These are phyloP conservation scores for Notodonta ziczac DNA, from an alignment of 2,888 invertebrate species.

Conservation along the genomic window DNA sequence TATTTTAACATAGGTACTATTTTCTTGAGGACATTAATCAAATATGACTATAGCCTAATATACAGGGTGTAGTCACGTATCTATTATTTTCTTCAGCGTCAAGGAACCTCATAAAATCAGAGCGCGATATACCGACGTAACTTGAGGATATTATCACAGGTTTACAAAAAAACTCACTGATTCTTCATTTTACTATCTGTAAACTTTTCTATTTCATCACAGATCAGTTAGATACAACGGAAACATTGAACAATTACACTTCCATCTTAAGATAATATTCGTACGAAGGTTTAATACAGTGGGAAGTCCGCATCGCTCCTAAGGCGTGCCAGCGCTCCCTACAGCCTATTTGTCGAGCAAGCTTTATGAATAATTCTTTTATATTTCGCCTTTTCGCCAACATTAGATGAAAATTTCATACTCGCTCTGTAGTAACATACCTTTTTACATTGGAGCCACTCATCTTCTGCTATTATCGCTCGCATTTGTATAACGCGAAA, in stretches of 20 bases:
- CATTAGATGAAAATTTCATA: conserved; percentile 51
- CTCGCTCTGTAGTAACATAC: conserved; percentile 28
- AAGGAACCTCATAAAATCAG: too few relatives aligned
- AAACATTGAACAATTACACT: conserved; percentile 20
- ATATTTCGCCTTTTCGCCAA: conserved; percentile 44
- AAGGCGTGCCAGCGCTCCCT: conserved; percentile 27
- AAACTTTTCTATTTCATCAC: too few relatives aligned
- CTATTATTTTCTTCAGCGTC: too few relatives aligned
- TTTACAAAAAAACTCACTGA: too few relatives aligned
- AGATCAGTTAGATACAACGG: too few relatives aligned
- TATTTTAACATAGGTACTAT: too few relatives aligned
- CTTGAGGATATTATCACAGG: too few relatives aligned
- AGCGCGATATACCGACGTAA: too few relatives aligned
- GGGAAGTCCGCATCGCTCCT: conserved; percentile 27
- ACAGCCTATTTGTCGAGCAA: conserved; percentile 45
- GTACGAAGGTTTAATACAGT: conserved; percentile 20
- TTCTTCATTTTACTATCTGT: too few relatives aligned
- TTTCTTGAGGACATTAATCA: too few relatives aligned
- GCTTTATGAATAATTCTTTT: conserved; percentile 66
- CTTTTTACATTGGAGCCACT: conserved; percentile 37
- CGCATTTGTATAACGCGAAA: conserved; percentile 7
- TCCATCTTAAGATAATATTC: conserved; percentile 8
- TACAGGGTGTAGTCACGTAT: too few relatives aligned
- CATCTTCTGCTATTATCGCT: conserved; percentile 23
- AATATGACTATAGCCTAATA: too few relatives aligned